A percentile compares a stretch with the other conserved stretches of the same genome.
Conservation (phyloP, 2,797 vertebrate species). For the Scomberomorus guttatus region DNA sequence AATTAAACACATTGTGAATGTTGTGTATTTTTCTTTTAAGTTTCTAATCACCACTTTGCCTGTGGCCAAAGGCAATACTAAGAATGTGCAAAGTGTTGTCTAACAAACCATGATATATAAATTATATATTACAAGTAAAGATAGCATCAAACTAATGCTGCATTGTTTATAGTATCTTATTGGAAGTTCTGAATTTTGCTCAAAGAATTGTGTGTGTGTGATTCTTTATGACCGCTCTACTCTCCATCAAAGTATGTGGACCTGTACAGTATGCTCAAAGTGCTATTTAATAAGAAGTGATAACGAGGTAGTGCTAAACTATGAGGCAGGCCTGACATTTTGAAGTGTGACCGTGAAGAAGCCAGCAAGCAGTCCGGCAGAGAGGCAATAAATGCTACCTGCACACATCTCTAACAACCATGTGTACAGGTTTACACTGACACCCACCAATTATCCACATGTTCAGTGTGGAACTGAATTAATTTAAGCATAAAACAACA, state of each 20-base stretch:
- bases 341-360: conserved; percentile 35
- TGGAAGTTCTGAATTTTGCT: background rate
- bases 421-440: background rate
- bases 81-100: background rate
- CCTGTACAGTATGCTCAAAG: background rate
- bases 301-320: conserved; percentile 15
- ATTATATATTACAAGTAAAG: background rate
- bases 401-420: conserved; percentile 13
- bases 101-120: background rate
- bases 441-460: background rate
- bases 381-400: conserved; percentile 19
- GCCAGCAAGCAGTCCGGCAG: conserved; percentile 12
- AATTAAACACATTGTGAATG: conserved; percentile 1
- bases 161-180: background rate
- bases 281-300: conserved; percentile 7
- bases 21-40: background rate
- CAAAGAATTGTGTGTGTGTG: background rate
- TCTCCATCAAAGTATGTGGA: background rate
- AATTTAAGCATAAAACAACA: background rate
- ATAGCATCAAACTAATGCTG: background rate
- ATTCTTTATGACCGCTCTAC: conserved; percentile 1
- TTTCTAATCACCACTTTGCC: background rate
- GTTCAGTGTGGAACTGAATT: background rate
- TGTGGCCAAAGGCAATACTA: background rate
- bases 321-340: conserved; percentile 38